Percentiles rank a stretch among this genome's conserved stretches.
Evolutionary conservation across 2,888 invertebrate species (phyloP).

Genomic region (Lepidocyrtinus sp.): DNA sequence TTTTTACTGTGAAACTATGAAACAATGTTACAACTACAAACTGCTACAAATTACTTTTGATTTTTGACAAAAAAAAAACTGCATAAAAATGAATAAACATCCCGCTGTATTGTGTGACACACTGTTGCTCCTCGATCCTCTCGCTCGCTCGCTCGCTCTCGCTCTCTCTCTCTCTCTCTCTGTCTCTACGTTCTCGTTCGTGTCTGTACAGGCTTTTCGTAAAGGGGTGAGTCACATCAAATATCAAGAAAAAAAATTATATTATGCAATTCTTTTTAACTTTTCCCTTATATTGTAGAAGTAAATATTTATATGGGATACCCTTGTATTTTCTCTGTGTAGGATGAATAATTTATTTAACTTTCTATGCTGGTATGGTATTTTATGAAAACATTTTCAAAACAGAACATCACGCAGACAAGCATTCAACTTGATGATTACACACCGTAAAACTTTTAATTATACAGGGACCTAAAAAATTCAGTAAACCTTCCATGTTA

Average conservation of each 20-base stretch:
- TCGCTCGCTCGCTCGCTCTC: conserved; percentile 43
- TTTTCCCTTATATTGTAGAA: too few species aligned
- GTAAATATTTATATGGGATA: too few species aligned
- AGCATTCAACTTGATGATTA: too few species aligned
- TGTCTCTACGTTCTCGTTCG: conserved; percentile 61
- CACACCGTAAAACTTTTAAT: too few species aligned
- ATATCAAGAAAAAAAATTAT: conserved; percentile 38
- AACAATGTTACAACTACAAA: background rate
- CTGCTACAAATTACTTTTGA: conserved; percentile 26
- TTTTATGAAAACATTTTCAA: too few species aligned
- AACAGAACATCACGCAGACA: too few species aligned
- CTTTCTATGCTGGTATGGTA: too few species aligned
- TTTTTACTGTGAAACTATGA: background rate
- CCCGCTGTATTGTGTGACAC: conserved; percentile 66
- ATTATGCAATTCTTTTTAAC: too few species aligned
- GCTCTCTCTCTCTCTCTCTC: conserved; percentile 51
- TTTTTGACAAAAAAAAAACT: conserved; percentile 37
- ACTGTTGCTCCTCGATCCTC: conserved; percentile 62
- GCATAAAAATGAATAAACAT: conserved; percentile 50
- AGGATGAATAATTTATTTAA: too few species aligned
- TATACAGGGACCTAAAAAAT: too few species aligned
- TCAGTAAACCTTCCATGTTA: too few species aligned
- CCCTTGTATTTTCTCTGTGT: too few species aligned
- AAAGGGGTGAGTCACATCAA: conserved; percentile 70
- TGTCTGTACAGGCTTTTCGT: conserved; percentile 70